Conservation (phyloP, 2,888 invertebrate genomes). For the Rosalia funebris region DNA sequence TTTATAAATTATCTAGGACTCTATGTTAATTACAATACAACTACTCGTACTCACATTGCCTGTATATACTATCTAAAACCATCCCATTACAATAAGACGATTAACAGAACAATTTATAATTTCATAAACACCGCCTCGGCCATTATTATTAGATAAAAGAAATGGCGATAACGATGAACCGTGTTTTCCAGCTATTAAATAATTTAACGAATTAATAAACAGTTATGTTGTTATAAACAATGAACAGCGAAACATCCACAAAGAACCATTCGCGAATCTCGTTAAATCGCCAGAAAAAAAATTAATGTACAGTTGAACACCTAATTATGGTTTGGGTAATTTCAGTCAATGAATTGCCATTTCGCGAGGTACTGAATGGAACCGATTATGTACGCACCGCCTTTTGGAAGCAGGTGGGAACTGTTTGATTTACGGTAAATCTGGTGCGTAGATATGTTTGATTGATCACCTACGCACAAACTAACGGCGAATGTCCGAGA, state of each 20-base stretch:
- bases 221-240: constrained; percentile 14
- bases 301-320: neutral
- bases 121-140: neutral
- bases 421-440: constrained; percentile 7
- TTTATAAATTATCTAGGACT: too few species aligned
- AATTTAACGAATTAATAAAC: neutral
- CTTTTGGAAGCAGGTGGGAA: neutral
- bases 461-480: constrained; percentile 1
- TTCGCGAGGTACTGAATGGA: neutral
- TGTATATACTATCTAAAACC: too few species aligned
- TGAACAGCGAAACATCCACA: neutral
- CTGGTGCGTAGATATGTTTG: constrained; percentile 1
- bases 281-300: neutral
- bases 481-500: neutral
- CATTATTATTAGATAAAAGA: neutral
- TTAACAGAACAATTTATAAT: too few species aligned
- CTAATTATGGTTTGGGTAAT: constrained; percentile 9
- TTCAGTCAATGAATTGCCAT: constrained; percentile 19
- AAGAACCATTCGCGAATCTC: neutral
- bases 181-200: neutral
- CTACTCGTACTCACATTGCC: too few species aligned
- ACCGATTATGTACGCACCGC: neutral
- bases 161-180: neutral
- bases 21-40: too few species aligned
- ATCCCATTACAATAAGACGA: too few species aligned